phyloP scores from a whole-genome alignment of 1,140 invertebrate genomes.

The Aphelinus atriplicis region DNA sequence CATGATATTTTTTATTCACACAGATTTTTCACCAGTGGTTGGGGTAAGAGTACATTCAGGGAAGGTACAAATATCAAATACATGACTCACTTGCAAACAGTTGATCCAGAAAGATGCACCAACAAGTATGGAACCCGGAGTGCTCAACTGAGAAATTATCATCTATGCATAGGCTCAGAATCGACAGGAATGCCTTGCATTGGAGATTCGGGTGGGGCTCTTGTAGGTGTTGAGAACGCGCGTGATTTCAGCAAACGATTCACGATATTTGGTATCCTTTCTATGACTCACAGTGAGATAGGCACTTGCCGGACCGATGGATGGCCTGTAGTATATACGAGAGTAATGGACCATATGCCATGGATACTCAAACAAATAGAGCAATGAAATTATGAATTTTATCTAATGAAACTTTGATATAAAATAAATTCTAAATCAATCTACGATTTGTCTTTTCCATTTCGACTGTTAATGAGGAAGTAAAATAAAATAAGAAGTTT shows the following conservation, averaged over 20 bases:
- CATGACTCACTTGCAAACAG: conserved; percentile 66
- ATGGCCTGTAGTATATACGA: conserved; percentile 81
- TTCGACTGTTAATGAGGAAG: too few relatives aligned
- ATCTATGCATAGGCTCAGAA: conserved; percentile 73
- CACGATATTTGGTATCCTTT: conserved; percentile 73
- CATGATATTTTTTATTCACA: too few relatives aligned
- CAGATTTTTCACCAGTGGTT: conserved; percentile 78
- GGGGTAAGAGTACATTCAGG: conserved; percentile 79
- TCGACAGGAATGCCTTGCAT: conserved; percentile 73
- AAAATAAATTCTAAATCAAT: too few relatives aligned
- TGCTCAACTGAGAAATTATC: conserved; percentile 48
- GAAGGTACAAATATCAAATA: conserved; percentile 69
- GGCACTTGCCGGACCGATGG: conserved; percentile 74
- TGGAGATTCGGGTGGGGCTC: conserved; percentile 80
- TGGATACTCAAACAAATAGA: conserved; percentile 73
- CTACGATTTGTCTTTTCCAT: too few relatives aligned
- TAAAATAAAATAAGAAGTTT: too few relatives aligned
- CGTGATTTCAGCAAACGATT: conserved; percentile 57
- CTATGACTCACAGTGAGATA: conserved; percentile 70
- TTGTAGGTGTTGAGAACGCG: conserved; percentile 68
- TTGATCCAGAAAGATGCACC: conserved; percentile 57
- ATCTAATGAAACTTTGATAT: too few relatives aligned
- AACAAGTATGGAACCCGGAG: conserved; percentile 58
- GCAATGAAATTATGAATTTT: conserved; percentile 44
- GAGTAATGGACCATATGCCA: conserved; percentile 71